Base-by-base conservation (phyloP, 2,888 invertebrate genomes). In the Charanyca ferruginea region DNA sequence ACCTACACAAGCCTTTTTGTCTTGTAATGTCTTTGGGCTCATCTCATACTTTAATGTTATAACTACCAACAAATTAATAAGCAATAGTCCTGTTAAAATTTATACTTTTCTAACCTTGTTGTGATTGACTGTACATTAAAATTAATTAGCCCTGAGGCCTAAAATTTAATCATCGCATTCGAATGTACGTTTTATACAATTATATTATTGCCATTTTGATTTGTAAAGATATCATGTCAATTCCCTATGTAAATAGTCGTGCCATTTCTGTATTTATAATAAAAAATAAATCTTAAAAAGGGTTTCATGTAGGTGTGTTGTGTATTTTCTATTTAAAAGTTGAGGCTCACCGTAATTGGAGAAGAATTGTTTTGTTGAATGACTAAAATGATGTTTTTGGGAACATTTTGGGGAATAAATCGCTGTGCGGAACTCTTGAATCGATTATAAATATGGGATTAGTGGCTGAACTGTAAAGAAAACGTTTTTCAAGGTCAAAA, bases 211-310 rank as follows among this genome's bases (percentile, higher is more conserved):
- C 83, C 82, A 83, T 82, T 81, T 86, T 87, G 70, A 84, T 87
- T 89, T 89, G 74, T 87, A 85, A 87, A 89, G 85, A 84, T 85
- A 91, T 89, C 87, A 91, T 92, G 95, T 95, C 95, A 95, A 95
- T 95, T 94, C 90, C 94, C 88, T 84, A 86, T 95, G 94, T 94
- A 94, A 86, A 95, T 95, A 95, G 89, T 91, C 85, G 95, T 95
- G 95, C 95, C 94, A 95, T 95, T 91, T 85, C 83, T 90, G 87
- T 92, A 90, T 87, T 89, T 86, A 86, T 87, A 86, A 87, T 52
- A 69, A 77, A 85, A n/a, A 68, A 61, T 83, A 81, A 83, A 81
- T 81, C 66, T 77, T 77, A 84, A 85, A 84, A 80, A 83, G 84
- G 85, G 84, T 89, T 90, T 83, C 82, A 80, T 84, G 86, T 91